Base-by-base conservation (phyloP, 2,113 vertebrate species). In the Dipodomys stephensi region DNA sequence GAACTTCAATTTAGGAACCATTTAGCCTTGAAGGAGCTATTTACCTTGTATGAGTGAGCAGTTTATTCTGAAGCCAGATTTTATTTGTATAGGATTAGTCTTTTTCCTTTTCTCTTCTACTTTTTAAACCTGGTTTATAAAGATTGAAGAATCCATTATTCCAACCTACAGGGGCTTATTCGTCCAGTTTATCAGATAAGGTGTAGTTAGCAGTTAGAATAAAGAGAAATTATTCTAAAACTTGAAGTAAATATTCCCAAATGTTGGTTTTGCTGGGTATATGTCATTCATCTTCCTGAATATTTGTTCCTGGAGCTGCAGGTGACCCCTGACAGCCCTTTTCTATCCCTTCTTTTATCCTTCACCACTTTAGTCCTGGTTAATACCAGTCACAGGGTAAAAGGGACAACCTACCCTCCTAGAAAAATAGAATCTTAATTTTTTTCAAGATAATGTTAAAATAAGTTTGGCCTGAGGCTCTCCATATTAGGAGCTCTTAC, bases 41-140 rank as follows among this genome's bases (percentile, higher is more conserved):
- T 95, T 92, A 86, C 64, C 49, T 23, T 44, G 83, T 79, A 46
- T 82, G 87, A 93, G 65, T 69, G 46, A 95, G 39, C 57, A 57
- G 93, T 95, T 95, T 91, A 83, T 91, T 88, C 77, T 92, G 68
- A 94, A 95, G 79, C 64, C 32, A 88, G 88, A 84, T 91, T 95
- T 96, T 94, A 92, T 95, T 97, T 92, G 92, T 90, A 67, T 92
- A 88, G 57, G 86, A 93, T 94, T 90, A 90, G 32, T 44, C 71
- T 91, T 92, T 80, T 68, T 57, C 15, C 53, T 72, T 91, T 90
- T 72, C 94, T 83, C 81, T 60, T 4, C 15, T 32, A 39, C 30
- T 67, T 83, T 83, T 71, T 6, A 87, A 83, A 80, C 44, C 28
- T 65, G 9, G 83, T 92, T 95, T 92, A 93, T 76, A 92, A 94